Base-by-base conservation (phyloP, 1,140 invertebrate genomes). In the Triops cancriformis region DNA sequence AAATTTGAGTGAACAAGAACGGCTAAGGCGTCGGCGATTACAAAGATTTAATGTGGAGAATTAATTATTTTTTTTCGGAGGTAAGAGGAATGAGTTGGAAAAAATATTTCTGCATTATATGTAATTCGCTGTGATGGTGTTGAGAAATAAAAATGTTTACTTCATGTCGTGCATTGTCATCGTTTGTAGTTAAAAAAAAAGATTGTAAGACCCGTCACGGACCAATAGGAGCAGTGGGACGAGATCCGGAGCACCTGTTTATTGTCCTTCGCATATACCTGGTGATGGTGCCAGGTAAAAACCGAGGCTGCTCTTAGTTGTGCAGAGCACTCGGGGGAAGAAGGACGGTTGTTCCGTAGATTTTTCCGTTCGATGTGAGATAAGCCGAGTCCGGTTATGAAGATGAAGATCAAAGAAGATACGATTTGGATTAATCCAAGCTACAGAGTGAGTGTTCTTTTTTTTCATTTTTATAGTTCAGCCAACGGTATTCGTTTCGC, bases 1-100 rank as follows among this genome's bases (percentile, higher is more conserved):
- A 14, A 78, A 74, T 23, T 73, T 78, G 27, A 78, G 77, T 73
- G 77, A 78, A 11, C 77, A 78, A 26, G 77, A 78, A 27, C 41
- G 77, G 42, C 42, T 78, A 23, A 73, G 77, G 37, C 77, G 77
- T 26, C 77, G 77, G 27, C 72, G 77, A 23, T 26, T 78, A 28
- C 77, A 78, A 72, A 73, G 77, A 42, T 78, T 78, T 74, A 73
- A 42, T 43, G 77, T 37, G 45, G 77, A 73, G 23, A 43, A 76
- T 27, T 51, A 51, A 26, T 45, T 75, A 41, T 26, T 23, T 64
- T 64, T 43, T 45, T 76, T 76, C 45, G 11, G n/a, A 45, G 31
- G 23, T 9, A 45, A 51, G 43, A 28, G 43, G 28, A 76, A n/a
- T 26, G 9, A 9, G 10, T 74, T 76, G 28, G 43, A 76, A 51